These are phyloP conservation scores for Blennius ocellaris DNA, from an alignment of 2,113 vertebrate species.

Conservation along the genomic window DNA sequence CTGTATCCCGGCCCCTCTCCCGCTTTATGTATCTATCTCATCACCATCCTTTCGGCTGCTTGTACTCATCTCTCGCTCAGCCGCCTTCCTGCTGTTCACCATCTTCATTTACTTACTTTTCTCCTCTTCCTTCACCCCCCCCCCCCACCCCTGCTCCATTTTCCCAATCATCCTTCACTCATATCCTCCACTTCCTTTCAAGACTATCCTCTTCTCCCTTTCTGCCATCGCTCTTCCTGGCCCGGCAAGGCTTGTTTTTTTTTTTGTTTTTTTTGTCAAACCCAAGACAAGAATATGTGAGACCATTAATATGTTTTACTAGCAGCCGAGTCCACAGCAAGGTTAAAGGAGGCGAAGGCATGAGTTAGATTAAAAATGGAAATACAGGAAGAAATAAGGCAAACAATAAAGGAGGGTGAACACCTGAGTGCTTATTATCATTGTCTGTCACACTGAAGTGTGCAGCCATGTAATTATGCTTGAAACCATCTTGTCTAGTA, in stretches of 20 bases:
- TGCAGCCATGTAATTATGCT: background rate
- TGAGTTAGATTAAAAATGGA: conserved; percentile 44
- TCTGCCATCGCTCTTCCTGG: conserved; percentile 1
- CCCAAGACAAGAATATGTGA: conserved; percentile 56
- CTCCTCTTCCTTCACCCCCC: conserved; percentile 1
- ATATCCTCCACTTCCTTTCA: conserved; percentile 35
- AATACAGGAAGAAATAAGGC: conserved; percentile 42
- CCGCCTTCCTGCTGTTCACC: conserved; percentile 5
- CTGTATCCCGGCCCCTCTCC: conserved; percentile 34
- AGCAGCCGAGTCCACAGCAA: conserved; percentile 44
- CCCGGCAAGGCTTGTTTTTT: conserved; percentile 45
- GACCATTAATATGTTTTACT: conserved; percentile 65
- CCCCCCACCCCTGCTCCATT: background rate
- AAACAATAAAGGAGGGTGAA: conserved; percentile 19
- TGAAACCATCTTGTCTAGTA: conserved; percentile 22
- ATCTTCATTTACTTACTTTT: conserved; percentile 44
- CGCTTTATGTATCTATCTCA: conserved; percentile 52
- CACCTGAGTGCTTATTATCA: conserved; percentile 38
- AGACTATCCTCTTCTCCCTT: background rate
- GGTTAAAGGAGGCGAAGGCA: conserved; percentile 47
- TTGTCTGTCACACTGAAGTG: conserved; percentile 29
- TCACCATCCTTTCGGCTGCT: conserved; percentile 41
- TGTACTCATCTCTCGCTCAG: conserved; percentile 15
- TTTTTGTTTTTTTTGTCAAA: conserved; percentile 66
- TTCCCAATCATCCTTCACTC: conserved; percentile 38